Evolutionary conservation across 2,113 vertebrate species (phyloP).

Genomic region (Poecilia latipinna): DNA sequence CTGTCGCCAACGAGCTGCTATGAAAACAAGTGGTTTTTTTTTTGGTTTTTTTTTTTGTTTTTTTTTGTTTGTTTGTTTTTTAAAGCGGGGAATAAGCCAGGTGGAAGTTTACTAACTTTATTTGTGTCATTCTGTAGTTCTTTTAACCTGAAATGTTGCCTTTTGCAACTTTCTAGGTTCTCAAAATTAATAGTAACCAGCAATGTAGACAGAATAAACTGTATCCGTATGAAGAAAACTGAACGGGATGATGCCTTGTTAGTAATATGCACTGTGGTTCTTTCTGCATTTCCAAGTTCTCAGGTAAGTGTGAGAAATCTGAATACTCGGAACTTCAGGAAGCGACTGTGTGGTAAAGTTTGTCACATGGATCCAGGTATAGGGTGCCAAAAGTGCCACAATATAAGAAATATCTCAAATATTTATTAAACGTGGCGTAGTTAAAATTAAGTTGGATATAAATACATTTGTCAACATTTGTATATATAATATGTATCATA

Average conservation of each 20-base stretch:
- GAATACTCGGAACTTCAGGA: background rate
- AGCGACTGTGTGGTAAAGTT: constrained; percentile 8
- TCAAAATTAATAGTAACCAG: background rate
- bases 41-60: too few species aligned
- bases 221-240: constrained; percentile 6
- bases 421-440: background rate
- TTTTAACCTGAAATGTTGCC: background rate
- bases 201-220: background rate
- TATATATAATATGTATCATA: too few species aligned
- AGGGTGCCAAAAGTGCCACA: background rate
- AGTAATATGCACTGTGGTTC: background rate
- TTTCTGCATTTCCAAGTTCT: constrained; percentile 25
- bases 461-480: background rate
- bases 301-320: constrained; percentile 47
- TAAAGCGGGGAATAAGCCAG: background rate
- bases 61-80: too few species aligned
- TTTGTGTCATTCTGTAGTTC: background rate
- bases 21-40: background rate
- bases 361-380: constrained; percentile 45
- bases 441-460: background rate
- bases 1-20: background rate
- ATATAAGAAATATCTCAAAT: background rate
- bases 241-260: background rate
- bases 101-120: constrained; percentile 42
- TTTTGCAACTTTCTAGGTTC: background rate